Base-by-base conservation (phyloP, 2,113 vertebrate genomes). In the Ornithorhynchus anatinus region DNA sequence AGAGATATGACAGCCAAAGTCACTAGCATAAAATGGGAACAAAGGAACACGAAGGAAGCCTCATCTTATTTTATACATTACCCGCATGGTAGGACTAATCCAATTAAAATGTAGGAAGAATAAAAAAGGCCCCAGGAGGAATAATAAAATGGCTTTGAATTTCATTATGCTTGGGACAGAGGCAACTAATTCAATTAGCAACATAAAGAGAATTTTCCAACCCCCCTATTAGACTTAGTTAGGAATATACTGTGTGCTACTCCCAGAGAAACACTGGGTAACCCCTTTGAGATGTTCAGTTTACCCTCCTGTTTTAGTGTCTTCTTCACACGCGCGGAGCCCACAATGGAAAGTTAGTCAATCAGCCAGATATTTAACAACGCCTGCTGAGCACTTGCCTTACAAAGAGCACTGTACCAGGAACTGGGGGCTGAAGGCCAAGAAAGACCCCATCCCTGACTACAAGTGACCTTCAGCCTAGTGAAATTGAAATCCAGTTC, bases 111-210 rank as follows among this genome's bases (percentile, higher is more conserved):
- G 29, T 40, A 59, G 22, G 29, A 66, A 75, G 60, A 59, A 25
- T 20, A 10, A 20, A 31, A 60, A 69, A 63, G 64, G 60, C 80
- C 82, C 60, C 82, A 76, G 33, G 74, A 78, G 68, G 23, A 43
- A 70, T 76, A 78, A 87, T 82, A 82, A 82, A 82, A 76, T 62
- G 50, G 65, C 40, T 78, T 76, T 80, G 64, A 69, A 82, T 87
- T 79, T 73, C 61, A 82, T 85, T 85, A 73, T 15, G 38, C 56
- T 59, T 17, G 60, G 47, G 61, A 61, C 50, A 51, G 61, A 80
- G 58, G 40, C 50, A 61, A 60, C 80, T 73, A 82, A 68, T 75
- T 43, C 60, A 61, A 80, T 76, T 82, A 38, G 40, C 44, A 68
- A 60, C 58, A 75, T 68, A 78, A 70, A 74, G 76, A 77, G 68